These are phyloP conservation scores for Diaphora mendica DNA, from an alignment of 2,888 invertebrate genomes.

Conservation along the genomic window DNA sequence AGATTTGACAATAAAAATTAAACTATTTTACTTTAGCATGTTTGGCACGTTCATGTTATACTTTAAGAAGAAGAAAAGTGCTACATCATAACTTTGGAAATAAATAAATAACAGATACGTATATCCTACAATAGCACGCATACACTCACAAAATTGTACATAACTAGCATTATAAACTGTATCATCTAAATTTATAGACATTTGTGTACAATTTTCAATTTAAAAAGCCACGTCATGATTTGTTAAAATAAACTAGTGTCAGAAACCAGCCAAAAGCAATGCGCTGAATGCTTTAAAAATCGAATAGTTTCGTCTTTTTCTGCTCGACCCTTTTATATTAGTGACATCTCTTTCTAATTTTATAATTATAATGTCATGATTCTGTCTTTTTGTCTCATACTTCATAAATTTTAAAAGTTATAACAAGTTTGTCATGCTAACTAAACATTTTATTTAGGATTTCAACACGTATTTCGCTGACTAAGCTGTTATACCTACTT, in stretches of 20 bases:
- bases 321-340: background rate
- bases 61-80: background rate
- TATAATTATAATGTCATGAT: background rate
- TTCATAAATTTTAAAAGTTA: background rate
- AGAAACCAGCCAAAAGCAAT: background rate
- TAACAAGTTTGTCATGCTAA: background rate
- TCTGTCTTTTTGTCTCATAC: background rate
- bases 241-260: background rate
- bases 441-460: background rate
- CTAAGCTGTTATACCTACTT: background rate
- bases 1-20: background rate
- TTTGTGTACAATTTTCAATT: background rate
- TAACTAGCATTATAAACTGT: background rate
- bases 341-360: background rate
- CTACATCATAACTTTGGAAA: background rate
- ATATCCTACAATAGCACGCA: too few relatives aligned
- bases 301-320: background rate
- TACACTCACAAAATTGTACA: too few relatives aligned
- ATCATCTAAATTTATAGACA: too few relatives aligned
- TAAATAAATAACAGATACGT: background rate
- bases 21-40: background rate
- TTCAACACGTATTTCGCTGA: background rate
- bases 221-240: background rate
- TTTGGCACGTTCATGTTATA: background rate
- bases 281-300: background rate